These are phyloP conservation scores for Rotaria socialis DNA, from an alignment of 2,888 invertebrate genomes.

Conservation along the genomic window DNA sequence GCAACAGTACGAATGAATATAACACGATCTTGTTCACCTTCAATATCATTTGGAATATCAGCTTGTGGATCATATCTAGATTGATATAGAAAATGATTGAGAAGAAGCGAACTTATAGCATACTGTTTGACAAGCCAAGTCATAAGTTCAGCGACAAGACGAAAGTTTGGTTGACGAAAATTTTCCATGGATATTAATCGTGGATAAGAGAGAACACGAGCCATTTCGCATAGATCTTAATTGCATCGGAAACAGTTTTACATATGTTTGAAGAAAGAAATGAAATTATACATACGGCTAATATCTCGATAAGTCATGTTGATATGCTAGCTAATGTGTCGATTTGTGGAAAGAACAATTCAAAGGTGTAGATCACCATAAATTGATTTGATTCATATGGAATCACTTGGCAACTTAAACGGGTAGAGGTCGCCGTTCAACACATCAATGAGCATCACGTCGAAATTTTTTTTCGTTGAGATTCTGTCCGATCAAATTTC, in stretches of 20 bases:
- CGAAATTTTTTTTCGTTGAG: no score
- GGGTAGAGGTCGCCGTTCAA: neutral
- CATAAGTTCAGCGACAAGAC: conserved; percentile 80
- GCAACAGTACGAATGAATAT: conserved; percentile 78
- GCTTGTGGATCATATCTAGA: conserved; percentile 78
- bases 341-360: neutral
- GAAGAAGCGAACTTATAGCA: neutral
- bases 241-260: conserved; percentile 21
- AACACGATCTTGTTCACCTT: conserved; percentile 77
- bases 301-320: conserved; percentile 72
- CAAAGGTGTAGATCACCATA: neutral
- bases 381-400: neutral
- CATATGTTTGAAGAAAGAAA: neutral
- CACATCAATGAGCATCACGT: no score
- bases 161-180: conserved; percentile 83
- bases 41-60: conserved; percentile 69
- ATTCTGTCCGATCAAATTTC: no score
- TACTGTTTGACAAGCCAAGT: conserved; percentile 77
- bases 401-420: conserved; percentile 5
- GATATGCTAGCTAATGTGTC: neutral
- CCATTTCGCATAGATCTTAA: conserved; percentile 86
- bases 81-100: conserved; percentile 27
- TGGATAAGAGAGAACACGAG: conserved; percentile 83
- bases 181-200: conserved; percentile 85
- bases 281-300: conserved; percentile 66